Evolutionary conservation across 2,113 vertebrate genomes (phyloP), one percentile per base, ranked within the genome.

Genomic region (Erythrocercus mccallii): DNA sequence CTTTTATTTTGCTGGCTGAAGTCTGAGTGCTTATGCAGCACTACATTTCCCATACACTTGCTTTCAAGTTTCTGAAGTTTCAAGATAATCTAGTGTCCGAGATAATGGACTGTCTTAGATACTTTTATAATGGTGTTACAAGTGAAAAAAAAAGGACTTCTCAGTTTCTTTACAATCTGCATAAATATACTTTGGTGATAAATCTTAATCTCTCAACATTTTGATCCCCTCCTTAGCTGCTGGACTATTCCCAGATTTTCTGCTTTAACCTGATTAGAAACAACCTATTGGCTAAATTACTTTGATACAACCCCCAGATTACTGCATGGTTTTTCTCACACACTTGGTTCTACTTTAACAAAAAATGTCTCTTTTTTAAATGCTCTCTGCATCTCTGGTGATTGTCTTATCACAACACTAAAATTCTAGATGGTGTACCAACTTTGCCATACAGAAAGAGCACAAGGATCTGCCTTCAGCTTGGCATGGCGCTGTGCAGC

Each of bases 1-100:
- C 77, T 97, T 97, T 96, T 92, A 90, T 93, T 95, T 96, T 94
- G 91, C 81, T 88, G 94, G 69, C 85, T 94, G 82, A 97, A 95
- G 88, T 95, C 94, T 94, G 68, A 92, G 47, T 48, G 60, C 87
- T 95, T 96, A 94, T 88, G 69, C 84, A 94, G 84, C 56, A 82
- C 88, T 94, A 66, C 51, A 81, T 81, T 96, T 92, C 57, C 91
- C 83, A 92, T 94, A 93, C 79, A 86, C 44, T 72, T 1, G 24
- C 79, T 92, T 97, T 82, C 84, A 94, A 91, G 70, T 96, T 96
- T 96, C 76, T 95, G 88, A 96, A 81, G 51, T 97, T 93, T 96
- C 90, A 91, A 94, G 80, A 94, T 91, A 92, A 95, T 89, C 94
- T 94, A 81, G 64, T 81, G 93, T 53, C 47, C 1, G 2, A 86